These are phyloP conservation scores for Capra hircus DNA, from an alignment of 2,113 vertebrate genomes.

Conservation along the genomic window DNA sequence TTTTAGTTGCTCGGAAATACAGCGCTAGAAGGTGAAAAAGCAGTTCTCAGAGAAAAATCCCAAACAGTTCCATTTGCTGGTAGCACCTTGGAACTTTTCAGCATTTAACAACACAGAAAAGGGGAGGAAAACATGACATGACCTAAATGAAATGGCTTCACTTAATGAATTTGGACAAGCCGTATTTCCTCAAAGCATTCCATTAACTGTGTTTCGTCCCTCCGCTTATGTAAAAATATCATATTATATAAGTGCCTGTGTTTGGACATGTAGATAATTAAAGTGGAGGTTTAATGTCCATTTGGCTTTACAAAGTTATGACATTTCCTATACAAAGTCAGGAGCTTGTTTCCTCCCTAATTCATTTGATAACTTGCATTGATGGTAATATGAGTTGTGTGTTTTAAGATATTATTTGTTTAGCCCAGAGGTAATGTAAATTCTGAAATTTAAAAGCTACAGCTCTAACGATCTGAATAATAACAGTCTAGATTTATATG, in stretches of 20 bases:
- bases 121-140: background rate
- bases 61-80: background rate
- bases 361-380: slow-evolving; percentile 50
- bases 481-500: slow-evolving; percentile 26
- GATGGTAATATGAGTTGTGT: slow-evolving; percentile 55
- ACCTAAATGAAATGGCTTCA: slow-evolving; percentile 26
- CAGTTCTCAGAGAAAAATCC: background rate
- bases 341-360: slow-evolving; percentile 52
- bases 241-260: slow-evolving; percentile 54
- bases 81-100: background rate
- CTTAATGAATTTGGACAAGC: slow-evolving; percentile 62
- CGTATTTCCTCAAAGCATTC: slow-evolving; percentile 49
- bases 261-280: slow-evolving; percentile 64
- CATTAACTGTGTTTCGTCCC: slow-evolving; percentile 38
- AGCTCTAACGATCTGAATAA: slow-evolving; percentile 59
- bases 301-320: slow-evolving; percentile 58
- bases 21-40: background rate
- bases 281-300: slow-evolving; percentile 62
- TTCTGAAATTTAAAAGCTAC: slow-evolving; percentile 55
- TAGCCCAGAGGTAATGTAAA: slow-evolving; percentile 65
- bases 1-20: background rate
- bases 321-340: slow-evolving; percentile 64
- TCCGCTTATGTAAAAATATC: slow-evolving; percentile 62
- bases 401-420: slow-evolving; percentile 68
- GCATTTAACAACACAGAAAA: slow-evolving; percentile 2